Conservation (phyloP, 2,797 vertebrate genomes). For the Neosilurus mollespiculum region DNA sequence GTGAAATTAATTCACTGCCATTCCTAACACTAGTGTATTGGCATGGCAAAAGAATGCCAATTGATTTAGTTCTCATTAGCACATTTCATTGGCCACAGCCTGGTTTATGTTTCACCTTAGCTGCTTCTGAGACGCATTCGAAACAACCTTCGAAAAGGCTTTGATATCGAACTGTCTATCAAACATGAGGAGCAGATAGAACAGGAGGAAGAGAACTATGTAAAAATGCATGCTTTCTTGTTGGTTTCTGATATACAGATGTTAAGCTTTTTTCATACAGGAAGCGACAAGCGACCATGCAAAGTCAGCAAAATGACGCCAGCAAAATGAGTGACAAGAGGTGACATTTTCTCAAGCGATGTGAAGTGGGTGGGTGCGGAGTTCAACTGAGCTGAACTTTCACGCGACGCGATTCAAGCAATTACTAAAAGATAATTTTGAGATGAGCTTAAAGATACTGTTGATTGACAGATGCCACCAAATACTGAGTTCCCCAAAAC, state of each 20-base stretch:
- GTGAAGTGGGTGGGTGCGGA: no score
- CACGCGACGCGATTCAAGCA: no score
- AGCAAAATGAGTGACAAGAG: no score
- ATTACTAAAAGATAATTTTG: no score
- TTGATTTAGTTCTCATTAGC: conserved; percentile 21
- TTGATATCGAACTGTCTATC: neutral
- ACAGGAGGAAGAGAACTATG: neutral
- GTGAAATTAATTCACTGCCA: conserved; percentile 11
- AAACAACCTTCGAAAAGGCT: neutral
- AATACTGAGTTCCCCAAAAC: no score
- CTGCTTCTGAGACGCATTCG: neutral
- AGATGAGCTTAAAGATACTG: no score
- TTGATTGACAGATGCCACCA: no score
- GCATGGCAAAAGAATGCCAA: conserved; percentile 14
- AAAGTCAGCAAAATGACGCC: no score
- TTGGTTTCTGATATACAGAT: neutral
- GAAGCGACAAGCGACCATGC: no score
- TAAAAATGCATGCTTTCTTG: neutral
- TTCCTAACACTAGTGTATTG: conserved; percentile 3
- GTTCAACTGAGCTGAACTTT: no score
- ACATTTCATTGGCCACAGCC: conserved; percentile 38
- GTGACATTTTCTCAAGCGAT: no score
- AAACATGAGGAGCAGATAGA: neutral
- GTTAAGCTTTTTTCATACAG: neutral
- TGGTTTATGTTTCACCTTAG: conserved; percentile 9